A percentile compares a stretch with the other conserved stretches of the same genome.
phyloP scores from a whole-genome alignment of 2,888 invertebrate genomes.

The Clitarchus hookeri region DNA sequence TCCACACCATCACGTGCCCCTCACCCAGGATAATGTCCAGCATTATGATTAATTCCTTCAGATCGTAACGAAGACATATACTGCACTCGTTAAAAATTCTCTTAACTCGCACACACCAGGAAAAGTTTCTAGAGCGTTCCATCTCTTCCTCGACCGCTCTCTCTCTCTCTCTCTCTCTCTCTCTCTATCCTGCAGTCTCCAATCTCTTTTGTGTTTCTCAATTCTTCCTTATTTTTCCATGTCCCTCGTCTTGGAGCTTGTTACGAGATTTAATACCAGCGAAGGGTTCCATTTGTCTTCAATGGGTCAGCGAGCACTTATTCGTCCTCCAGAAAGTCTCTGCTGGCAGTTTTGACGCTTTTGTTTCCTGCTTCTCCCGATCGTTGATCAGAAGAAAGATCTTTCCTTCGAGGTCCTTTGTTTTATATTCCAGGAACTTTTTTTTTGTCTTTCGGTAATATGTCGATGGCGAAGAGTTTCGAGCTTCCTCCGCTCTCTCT shows the following conservation, averaged over 20 bases:
- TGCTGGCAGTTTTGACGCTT: slow-evolving; percentile 24
- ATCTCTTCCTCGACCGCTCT: too few species aligned
- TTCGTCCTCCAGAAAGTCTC: slow-evolving; percentile 30
- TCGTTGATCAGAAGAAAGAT: slow-evolving; percentile 18
- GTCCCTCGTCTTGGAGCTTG: slow-evolving; percentile 29
- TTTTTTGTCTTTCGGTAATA: background rate
- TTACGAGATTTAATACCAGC: slow-evolving; percentile 36
- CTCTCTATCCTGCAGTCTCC: slow-evolving; percentile 27
- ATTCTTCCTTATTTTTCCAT: slow-evolving; percentile 29
- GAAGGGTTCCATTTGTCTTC: slow-evolving; percentile 39
- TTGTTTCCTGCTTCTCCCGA: slow-evolving; percentile 28
- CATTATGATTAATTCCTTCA: slow-evolving; percentile 39
- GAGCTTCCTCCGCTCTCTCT: background rate
- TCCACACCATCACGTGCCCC: slow-evolving; percentile 22
- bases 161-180: slow-evolving; percentile 26
- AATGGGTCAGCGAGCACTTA: slow-evolving; percentile 40
- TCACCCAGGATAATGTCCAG: slow-evolving; percentile 34
- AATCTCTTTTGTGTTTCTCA: slow-evolving; percentile 23
- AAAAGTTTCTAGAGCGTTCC: background rate
- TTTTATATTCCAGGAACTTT: background rate
- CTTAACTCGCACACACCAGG: slow-evolving; percentile 23
- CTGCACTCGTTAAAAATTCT: slow-evolving; percentile 40
- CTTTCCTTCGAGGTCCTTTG: background rate
- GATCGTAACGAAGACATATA: slow-evolving; percentile 40
- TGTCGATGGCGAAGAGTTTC: background rate